phyloP scores from a whole-genome alignment of 1,140 invertebrate genomes.

The Lasioglossum baleicum region DNA sequence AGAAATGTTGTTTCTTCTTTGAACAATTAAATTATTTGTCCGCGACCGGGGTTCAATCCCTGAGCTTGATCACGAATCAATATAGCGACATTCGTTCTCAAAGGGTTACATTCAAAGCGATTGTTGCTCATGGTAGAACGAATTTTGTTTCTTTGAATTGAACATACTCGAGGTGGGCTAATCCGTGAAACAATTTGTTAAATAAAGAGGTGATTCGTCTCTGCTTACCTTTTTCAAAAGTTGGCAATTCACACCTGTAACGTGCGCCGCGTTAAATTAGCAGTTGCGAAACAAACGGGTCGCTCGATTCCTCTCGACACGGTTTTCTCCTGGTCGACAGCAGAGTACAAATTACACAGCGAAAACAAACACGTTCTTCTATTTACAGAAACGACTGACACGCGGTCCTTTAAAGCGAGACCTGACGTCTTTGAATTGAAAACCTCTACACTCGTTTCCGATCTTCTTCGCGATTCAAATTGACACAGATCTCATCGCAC shows the following conservation, averaged over 20 bases:
- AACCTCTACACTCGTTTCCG: not conserved
- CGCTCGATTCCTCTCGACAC: not conserved
- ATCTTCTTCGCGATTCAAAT: not conserved
- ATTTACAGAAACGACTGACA: not conserved
- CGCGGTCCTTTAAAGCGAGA: not conserved
- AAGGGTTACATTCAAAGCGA: no score
- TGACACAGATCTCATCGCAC: no score
- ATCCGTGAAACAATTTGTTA: not conserved
- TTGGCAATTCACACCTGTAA: constrained; percentile 1
- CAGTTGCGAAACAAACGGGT: not conserved
- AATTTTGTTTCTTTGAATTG: no score
- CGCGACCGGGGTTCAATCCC: no score
- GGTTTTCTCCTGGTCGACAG: not conserved
- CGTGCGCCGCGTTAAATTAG: not conserved
- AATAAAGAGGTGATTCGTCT: not conserved
- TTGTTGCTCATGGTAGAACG: no score
- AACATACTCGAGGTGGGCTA: no score
- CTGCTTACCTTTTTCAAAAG: not conserved
- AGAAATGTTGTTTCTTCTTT: no score
- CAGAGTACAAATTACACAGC: no score
- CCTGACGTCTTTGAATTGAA: no score
- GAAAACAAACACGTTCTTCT: constrained; percentile 2
- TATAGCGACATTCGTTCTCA: no score
- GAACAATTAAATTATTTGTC: no score
- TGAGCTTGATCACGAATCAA: no score